Base-by-base conservation (phyloP, 2,113 vertebrate genomes). In the Dascyllus trimaculatus region DNA sequence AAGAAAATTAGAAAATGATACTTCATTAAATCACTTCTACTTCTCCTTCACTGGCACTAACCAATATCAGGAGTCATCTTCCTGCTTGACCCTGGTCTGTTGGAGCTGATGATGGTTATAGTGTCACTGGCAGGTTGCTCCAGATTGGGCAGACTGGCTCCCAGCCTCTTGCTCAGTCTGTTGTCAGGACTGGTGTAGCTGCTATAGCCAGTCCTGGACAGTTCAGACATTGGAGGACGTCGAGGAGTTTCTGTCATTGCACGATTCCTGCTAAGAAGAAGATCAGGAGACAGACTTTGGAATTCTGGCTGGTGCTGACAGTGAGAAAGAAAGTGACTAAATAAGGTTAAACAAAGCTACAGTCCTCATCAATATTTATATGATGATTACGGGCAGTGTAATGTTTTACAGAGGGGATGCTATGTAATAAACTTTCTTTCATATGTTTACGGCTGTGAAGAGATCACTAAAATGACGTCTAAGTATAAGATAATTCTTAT, bases 71-170 rank as follows among this genome's bases (percentile, higher is more conserved):
- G 21, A 5, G 88, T 80, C 21, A 88, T 46, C 26, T 91, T 95
- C 63, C 90, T 92, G 4, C 96, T 85, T 0, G 96, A 97, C 1
- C 85, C 59, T 11, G 95, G 95, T 40, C 95, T 90, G 29, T 65
- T 62, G 24, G 66, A 87, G 14, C 65, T 58, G 53, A 95, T 88
- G 0, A 81, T 26, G 0, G 40, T 2, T 29, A 38, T 0, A 0
- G 25, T 6, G 14, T 92, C 90, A 2, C 51, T 3, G 0, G 21
- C 4, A 14, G 95, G 85, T 2, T 96, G 96, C 11, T 94, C 93
- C 73, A 98, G 93, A 86, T 98, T 95, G 0, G 97, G 98, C 94
- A 99, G 93, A 64, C 98, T 99, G 88, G 96, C 93, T 51, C 97
- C 97, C 88, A 97, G 94, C 21, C 95, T 93, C 73, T 93, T 93